Percentiles rank a stretch among this genome's conserved stretches.
Evolutionary conservation across 2,113 vertebrate genomes (phyloP).

Genomic region (Colinus virginianus): DNA sequence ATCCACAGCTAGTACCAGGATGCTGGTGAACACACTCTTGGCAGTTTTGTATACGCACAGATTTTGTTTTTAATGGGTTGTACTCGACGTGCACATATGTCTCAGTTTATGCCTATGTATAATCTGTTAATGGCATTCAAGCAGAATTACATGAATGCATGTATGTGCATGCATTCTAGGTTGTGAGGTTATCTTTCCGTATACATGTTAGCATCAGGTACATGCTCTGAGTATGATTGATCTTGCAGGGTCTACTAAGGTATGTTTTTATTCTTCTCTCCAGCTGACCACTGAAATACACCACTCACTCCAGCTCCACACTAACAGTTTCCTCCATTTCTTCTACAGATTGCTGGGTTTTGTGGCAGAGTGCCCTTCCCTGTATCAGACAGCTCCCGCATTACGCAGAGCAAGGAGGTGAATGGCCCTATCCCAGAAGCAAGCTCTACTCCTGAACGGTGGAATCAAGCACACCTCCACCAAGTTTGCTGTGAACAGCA

Average conservation of each 20-base stretch:
- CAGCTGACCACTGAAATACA: neutral
- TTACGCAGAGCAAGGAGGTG: neutral
- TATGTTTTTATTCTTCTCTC: neutral
- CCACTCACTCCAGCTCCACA: neutral
- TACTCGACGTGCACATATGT: neutral
- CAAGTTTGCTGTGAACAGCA: no score
- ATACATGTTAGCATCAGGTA: rapidly evolving
- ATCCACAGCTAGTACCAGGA: neutral
- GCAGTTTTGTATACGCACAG: neutral
- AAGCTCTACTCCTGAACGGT: neutral
- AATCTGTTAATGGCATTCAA: neutral
- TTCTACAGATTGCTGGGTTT: neutral
- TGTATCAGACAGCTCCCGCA: neutral
- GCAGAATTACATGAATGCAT: rapidly evolving
- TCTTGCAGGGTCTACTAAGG: neutral
- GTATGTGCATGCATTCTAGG: rapidly evolving
- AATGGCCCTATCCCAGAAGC: neutral
- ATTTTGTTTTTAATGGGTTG: neutral
- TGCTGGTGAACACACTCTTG: neutral
- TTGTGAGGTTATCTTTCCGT: rapidly evolving
- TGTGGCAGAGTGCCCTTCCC: no score
- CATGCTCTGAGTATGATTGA: rapidly evolving
- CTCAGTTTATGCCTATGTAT: neutral
- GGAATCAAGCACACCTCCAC: no score
- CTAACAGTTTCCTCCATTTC: neutral